phyloP scores from a whole-genome alignment of 1,140 invertebrate species.

The Matsumurasca onukii region DNA sequence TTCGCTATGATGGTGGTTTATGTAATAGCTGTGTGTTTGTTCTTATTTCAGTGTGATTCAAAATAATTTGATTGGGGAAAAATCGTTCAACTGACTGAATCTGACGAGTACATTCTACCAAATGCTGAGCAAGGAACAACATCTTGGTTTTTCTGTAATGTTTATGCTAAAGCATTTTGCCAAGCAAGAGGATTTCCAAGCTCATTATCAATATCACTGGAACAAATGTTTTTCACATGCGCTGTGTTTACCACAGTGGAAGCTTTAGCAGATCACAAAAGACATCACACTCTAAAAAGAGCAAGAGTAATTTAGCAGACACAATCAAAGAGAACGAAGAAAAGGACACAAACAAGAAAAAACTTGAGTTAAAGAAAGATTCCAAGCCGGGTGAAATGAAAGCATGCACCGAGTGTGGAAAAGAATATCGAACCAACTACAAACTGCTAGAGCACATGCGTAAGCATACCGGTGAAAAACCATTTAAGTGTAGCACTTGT shows the following conservation, averaged over 20 bases:
- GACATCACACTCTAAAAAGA: conserved; percentile 45
- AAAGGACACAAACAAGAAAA: conserved; percentile 39
- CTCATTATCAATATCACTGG: conserved; percentile 56
- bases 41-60: conserved; percentile 6
- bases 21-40: too few species aligned
- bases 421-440: conserved; percentile 60
- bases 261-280: conserved; percentile 49
- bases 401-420: conserved; percentile 57
- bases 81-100: conserved; percentile 14
- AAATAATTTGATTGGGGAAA: conserved; percentile 13
- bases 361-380: conserved; percentile 38
- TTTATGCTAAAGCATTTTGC: conserved; percentile 55
- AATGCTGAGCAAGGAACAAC: conserved; percentile 28
- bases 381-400: conserved; percentile 47
- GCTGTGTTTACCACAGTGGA: conserved; percentile 52
- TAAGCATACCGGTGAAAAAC: conserved; percentile 79
- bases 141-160: conserved; percentile 53
- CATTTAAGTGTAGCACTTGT: conserved; percentile 72
- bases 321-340: conserved; percentile 35
- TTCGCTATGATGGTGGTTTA: too few species aligned
- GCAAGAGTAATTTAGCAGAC: conserved; percentile 36
- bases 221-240: conserved; percentile 51
- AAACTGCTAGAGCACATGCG: conserved; percentile 75
- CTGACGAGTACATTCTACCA: conserved; percentile 23
- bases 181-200: conserved; percentile 49